Base-by-base conservation (phyloP, 2,113 vertebrate genomes). In the Polypterus senegalus region DNA sequence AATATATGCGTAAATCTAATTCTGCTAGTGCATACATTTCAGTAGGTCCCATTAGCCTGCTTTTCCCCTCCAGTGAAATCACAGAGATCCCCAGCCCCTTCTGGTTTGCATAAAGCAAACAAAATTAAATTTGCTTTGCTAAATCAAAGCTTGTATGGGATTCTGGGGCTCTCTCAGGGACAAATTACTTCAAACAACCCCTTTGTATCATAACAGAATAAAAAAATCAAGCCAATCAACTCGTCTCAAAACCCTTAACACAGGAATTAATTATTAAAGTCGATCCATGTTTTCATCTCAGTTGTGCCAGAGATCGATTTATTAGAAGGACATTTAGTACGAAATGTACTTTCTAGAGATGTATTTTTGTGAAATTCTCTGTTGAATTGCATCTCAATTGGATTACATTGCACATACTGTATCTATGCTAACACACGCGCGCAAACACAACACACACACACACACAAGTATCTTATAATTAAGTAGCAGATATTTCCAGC, bases 61-160 rank as follows among this genome's bases (percentile, higher is more conserved):
- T 81, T 90, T 89, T 88, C 89, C 89, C 79, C 91, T 93, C 89
- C 91, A 89, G 91, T 92, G 91, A 91, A 96, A 93, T 91, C 90
- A 91, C 86, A 91, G 90, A 91, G 91, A 91, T 87, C 87, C 88
- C 89, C 84, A 88, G 89, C 90, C 90, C 87, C 81, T 88, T 88
- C 87, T 92, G 90, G 92, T 97, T 97, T 98, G 92, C 92, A 97
- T 97, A 98, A 97, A 96, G 92, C 92, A 97, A 97, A 98, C 92
- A 96, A 97, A 97, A 97, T 98, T 97, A 92, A 91, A 97, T 97
- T 95, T 97, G 92, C 92, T 97, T 97, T 97, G 92, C 92, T 94
- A 92, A 98, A 97, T 97, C 92, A 92, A 96, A 97, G 93, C 92
- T 86, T 92, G 83, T 92, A 90, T 91, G 91, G 91, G 93, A 94